Base-by-base conservation (phyloP, 2,888 invertebrate genomes). In the Steinernema carpocapsae region DNA sequence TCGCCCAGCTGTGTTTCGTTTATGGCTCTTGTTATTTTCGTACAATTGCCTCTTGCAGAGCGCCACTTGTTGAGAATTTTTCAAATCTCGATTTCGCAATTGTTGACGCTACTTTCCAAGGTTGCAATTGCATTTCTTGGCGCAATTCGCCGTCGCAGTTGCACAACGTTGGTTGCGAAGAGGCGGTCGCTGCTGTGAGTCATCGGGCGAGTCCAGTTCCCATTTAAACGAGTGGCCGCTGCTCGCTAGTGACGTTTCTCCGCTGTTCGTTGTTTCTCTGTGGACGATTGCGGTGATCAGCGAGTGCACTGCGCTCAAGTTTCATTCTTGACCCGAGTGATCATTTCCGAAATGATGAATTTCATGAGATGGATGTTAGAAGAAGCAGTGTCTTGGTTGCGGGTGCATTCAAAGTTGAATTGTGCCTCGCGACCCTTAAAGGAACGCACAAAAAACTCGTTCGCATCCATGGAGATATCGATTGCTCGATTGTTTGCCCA, bases 381-480 rank as follows among this genome's bases (percentile, higher is more conserved):
- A n/a, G n/a, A n/a, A n/a, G n/a, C n/a, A n/a, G n/a, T n/a, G n/a
- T n/a, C n/a, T n/a, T n/a, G n/a, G n/a, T n/a, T n/a, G n/a, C n/a
- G n/a, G 37, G 37, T 10, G 37, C 37, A 6, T 37, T 37, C 37
- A 3, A 37, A 37, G 37, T 37, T 10, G 37, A 37, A 37, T 6
- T 37, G 4, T 3, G 3, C 37, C 37, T 37, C 37, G 37, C 37
- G 37, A 37, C 37, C n/a, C 37, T 37, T 10, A 37, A 7, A 3
- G 48, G 14, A 7, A 7, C n/a, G 14, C 48, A 7, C 6, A 17
- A 48, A 48, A 17, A 48, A 48, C 32, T 64, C 29, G 10, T 32
- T 17, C 10, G 64, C 19, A 10, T 12, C 64, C 32, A 64, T 64
- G 64, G 64, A 14, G 19, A 64, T 32, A 64, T 64, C 64, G 64